phyloP scores from a whole-genome alignment of 2,113 vertebrate genomes.

The Oreochromis aureus region DNA sequence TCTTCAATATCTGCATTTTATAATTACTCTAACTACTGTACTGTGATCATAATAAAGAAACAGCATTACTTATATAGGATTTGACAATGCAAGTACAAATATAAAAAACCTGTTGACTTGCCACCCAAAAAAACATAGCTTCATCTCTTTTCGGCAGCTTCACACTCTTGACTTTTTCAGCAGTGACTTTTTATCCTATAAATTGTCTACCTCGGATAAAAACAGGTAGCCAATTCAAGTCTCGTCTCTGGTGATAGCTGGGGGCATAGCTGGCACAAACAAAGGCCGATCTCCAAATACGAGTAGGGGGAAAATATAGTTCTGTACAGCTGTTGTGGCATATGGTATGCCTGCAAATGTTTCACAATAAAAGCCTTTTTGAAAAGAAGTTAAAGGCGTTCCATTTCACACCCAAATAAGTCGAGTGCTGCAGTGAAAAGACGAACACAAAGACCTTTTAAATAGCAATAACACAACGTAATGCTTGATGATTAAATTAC shows the following conservation, averaged over 20 bases:
- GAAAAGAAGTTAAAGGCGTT: not conserved
- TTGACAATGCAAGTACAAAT: not conserved
- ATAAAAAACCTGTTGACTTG: not conserved
- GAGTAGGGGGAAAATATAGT: not conserved
- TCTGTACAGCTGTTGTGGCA: not conserved
- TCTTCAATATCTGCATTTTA: not conserved
- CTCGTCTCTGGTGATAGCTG: not conserved
- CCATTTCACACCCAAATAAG: not conserved
- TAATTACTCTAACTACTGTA: not conserved
- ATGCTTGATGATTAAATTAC: not conserved
- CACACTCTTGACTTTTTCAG: not conserved
- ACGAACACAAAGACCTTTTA: not conserved
- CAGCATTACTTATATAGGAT: not conserved
- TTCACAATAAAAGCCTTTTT: not conserved
- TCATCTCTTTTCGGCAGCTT: not conserved
- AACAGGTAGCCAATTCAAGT: not conserved
- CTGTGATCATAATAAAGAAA: not conserved
- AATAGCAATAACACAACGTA: not conserved
- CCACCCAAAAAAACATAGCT: not conserved
- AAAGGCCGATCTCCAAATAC: not conserved
- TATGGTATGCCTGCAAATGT: not conserved
- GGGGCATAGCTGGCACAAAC: not conserved
- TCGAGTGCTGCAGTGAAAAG: not conserved
- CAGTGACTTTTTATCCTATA: not conserved
- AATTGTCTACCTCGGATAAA: not conserved